Conservation (phyloP, 2,113 vertebrate genomes). For the Rhodinocichla rosea region DNA sequence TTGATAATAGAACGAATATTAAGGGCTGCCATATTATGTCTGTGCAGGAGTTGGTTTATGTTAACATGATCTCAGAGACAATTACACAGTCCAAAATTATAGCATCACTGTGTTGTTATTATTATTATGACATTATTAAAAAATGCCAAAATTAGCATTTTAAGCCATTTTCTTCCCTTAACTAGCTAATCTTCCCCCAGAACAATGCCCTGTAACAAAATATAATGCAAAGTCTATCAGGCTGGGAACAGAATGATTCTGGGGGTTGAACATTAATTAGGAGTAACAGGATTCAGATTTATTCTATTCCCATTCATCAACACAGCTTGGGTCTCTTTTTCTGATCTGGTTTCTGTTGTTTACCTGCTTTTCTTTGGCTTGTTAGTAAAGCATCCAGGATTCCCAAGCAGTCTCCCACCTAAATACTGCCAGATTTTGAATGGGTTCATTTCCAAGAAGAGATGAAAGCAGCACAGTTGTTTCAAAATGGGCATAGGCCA, state of each 20-base stretch:
- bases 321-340: background rate
- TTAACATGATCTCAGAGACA: background rate
- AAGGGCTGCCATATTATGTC: background rate
- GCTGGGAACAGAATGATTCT: background rate
- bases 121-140: slow-evolving; percentile 11
- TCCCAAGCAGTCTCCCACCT: slow-evolving; percentile 2
- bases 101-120: background rate
- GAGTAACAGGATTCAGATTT: background rate
- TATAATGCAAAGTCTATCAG: background rate
- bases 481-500: slow-evolving; percentile 55
- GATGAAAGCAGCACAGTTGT: background rate
- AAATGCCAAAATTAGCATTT: slow-evolving; percentile 48
- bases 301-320: background rate
- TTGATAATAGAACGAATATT: background rate
- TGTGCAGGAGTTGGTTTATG: background rate
- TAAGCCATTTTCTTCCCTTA: background rate
- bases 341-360: background rate
- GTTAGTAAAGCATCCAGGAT: background rate
- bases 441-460: background rate
- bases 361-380: background rate
- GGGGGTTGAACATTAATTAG: background rate
- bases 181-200: background rate
- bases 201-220: background rate
- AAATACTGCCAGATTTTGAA: background rate
- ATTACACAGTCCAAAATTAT: background rate